A percentile compares a stretch with the other conserved stretches of the same genome.
Conservation (phyloP, 2,888 invertebrate genomes). For the Agrochola lota region DNA sequence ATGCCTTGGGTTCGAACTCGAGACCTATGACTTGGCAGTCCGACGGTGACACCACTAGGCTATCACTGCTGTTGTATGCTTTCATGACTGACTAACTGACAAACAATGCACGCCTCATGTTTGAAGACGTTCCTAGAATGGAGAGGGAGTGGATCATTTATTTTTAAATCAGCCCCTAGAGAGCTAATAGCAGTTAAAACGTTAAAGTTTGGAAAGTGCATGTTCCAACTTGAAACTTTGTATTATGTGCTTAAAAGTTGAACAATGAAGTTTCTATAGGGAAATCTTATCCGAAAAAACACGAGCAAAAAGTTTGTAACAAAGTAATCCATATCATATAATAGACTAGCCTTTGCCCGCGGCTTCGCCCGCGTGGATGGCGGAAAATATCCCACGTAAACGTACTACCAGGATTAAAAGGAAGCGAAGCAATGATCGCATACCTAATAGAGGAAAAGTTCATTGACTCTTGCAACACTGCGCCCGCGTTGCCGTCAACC, state of each 20-base stretch:
- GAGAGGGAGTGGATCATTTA: neutral
- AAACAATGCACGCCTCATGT: neutral
- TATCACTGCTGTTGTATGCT: too few relatives aligned
- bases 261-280: neutral
- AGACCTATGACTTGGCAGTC: too few relatives aligned
- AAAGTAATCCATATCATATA: constrained; percentile 15
- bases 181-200: neutral
- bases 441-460: too few relatives aligned
- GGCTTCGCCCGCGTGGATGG: neutral
- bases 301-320: constrained; percentile 12
- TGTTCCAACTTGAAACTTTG: neutral
- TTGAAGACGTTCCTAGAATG: neutral
- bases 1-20: too few relatives aligned
- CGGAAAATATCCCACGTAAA: too few relatives aligned
- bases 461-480: too few relatives aligned
- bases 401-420: too few relatives aligned
- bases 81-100: neutral
- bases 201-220: neutral
- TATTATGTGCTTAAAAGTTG: neutral
- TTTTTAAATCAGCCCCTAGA: neutral
- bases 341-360: too few relatives aligned
- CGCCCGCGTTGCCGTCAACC: too few relatives aligned
- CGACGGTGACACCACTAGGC: too few relatives aligned
- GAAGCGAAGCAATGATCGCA: too few relatives aligned
- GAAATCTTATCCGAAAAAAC: neutral